Evolutionary conservation across 2,888 invertebrate species (phyloP).

Genomic region (Amphipyra tragopoginis): DNA sequence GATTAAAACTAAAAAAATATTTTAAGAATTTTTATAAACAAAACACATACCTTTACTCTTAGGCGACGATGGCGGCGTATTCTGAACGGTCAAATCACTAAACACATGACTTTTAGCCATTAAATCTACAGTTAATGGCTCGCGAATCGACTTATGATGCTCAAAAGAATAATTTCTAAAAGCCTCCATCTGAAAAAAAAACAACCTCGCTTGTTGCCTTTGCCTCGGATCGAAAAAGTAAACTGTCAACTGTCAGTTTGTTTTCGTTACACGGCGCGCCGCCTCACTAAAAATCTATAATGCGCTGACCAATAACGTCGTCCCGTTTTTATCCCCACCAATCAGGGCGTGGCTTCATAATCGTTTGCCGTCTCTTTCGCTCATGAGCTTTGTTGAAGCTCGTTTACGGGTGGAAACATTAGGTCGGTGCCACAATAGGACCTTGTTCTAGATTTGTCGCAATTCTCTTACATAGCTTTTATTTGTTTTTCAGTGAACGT

Average conservation of each 20-base stretch:
- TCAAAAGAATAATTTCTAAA: constrained; percentile 69
- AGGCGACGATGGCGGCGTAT: constrained; percentile 80
- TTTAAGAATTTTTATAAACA: background rate
- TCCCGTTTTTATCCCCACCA: constrained; percentile 79
- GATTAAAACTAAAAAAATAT: background rate
- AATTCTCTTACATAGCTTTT: constrained; percentile 33
- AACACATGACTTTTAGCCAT: constrained; percentile 67
- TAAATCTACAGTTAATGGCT: constrained; percentile 73
- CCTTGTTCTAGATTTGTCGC: constrained; percentile 50
- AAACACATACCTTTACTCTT: constrained; percentile 79
- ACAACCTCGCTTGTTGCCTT: constrained; percentile 45
- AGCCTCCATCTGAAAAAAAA: constrained; percentile 67
- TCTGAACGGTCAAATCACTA: constrained; percentile 61
- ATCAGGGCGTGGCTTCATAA: constrained; percentile 81
- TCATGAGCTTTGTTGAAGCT: constrained; percentile 78
- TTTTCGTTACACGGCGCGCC: constrained; percentile 69
- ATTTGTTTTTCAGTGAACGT: constrained; percentile 41
- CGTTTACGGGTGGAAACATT: constrained; percentile 67
- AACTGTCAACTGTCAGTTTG: constrained; percentile 80
- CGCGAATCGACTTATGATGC: constrained; percentile 63
- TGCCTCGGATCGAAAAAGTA: constrained; percentile 72
- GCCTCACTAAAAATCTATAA: constrained; percentile 87
- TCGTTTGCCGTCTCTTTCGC: constrained; percentile 79
- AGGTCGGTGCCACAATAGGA: constrained; percentile 67
- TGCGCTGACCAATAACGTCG: constrained; percentile 81